Evolutionary conservation across 2,113 vertebrate species (phyloP), one percentile per base, ranked within the genome.

Genomic region (Drymodes brunneopygia): DNA sequence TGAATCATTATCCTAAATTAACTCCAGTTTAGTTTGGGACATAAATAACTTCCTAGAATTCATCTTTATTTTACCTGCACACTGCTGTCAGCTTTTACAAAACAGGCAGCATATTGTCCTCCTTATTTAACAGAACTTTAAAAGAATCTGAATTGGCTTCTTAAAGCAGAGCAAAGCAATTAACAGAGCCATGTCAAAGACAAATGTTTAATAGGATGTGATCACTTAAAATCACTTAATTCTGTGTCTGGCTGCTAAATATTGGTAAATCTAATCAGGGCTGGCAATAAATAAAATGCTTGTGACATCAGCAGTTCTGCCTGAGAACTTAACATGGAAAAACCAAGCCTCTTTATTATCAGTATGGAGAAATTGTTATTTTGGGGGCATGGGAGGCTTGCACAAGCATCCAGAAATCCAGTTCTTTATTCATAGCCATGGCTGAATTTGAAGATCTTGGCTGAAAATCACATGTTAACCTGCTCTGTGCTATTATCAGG

Each of bases 231-330:
- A 91, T 90, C 58, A 70, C 74, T 93, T 95, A 91, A 88, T 96
- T 90, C 88, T 85, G 14, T 77, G 69, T 69, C 40, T 82, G 85
- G 25, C 51, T 95, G 65, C 75, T 90, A 88, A 82, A 74, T 91
- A 81, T 83, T 71, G 78, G 56, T 93, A 86, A 94, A 75, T 91
- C 95, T 71, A 88, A 91, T 66, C 75, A 91, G 45, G 45, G 19
- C 13, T 48, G 61, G 87, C n/a, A 90, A 69, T 64, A 86, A 92
- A 95, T 89, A 93, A 93, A 94, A 93, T 69, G 73, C 58, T 86
- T 70, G 86, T 94, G 92, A 88, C 81, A 94, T 71, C 81, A 95
- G 62, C 77, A 92, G 86, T 69, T 85, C 92, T 94, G 75, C 69
- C 72, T 88, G 80, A 84, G 71, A 60, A 35, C 56, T 81, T 77